Conservation (phyloP, 2,113 vertebrate genomes). For the Podilymbus podiceps region DNA sequence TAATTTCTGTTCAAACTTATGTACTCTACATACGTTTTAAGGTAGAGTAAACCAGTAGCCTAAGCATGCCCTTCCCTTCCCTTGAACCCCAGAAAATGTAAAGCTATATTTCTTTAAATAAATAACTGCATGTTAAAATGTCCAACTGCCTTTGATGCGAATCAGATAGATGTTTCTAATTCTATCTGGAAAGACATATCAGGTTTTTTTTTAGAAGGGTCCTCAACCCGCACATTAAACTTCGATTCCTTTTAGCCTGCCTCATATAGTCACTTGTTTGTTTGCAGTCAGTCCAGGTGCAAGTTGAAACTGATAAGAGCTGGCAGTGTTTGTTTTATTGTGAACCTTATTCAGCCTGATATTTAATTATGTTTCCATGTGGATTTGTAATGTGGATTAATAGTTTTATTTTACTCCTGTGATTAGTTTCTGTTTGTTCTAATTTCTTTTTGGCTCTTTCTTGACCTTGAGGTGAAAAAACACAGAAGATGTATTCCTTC, state of each 20-base stretch:
- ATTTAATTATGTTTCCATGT: slow-evolving; percentile 74
- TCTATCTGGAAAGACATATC: not conserved
- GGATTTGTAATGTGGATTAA: slow-evolving; percentile 84
- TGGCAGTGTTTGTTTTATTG: slow-evolving; percentile 55
- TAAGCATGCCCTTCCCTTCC: not conserved
- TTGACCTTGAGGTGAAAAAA: slow-evolving; percentile 85
- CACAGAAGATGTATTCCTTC: slow-evolving; percentile 92
- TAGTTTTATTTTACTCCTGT: slow-evolving; percentile 78
- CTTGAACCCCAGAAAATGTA: not conserved
- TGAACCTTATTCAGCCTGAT: slow-evolving; percentile 62
- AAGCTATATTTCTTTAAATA: not conserved
- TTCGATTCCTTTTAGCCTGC: slow-evolving; percentile 7
- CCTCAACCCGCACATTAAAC: not conserved
- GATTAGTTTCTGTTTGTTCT: slow-evolving; percentile 86
- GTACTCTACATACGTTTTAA: not conserved
- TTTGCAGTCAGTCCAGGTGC: not conserved
- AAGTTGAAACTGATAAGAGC: slow-evolving; percentile 33
- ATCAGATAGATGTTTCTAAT: not conserved
- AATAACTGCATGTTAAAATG: not conserved
- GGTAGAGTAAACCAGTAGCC: not conserved
- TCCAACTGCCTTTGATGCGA: not conserved
- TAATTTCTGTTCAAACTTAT: not conserved
- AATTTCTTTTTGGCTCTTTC: slow-evolving; percentile 81
- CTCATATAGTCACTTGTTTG: not conserved
- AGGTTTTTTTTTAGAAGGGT: not conserved